A percentile compares a stretch with the other conserved stretches of the same genome.
These are phyloP conservation scores for Platypus cylindrus DNA, from an alignment of 2,888 invertebrate genomes.

Conservation along the genomic window DNA sequence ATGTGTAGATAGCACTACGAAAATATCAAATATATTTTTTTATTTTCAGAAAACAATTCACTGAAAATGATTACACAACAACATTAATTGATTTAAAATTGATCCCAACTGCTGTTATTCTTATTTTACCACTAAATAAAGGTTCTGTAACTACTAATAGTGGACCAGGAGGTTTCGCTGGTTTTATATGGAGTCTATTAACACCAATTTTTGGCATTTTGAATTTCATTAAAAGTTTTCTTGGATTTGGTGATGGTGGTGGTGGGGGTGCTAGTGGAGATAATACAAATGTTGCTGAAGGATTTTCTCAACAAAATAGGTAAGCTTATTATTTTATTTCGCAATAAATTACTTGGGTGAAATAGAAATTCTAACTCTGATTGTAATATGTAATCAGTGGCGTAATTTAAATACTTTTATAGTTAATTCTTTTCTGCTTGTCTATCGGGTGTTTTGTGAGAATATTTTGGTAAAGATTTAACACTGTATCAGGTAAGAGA, in stretches of 20 bases:
- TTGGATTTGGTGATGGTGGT: conserved; percentile 25
- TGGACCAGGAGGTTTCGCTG: conserved; percentile 29
- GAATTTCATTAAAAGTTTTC: conserved; percentile 38
- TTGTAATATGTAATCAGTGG: no score
- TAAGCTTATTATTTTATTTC: conserved; percentile 1
- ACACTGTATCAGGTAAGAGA: no score
- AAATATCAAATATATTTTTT: neutral
- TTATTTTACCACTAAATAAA: conserved; percentile 51
- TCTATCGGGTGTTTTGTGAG: no score
- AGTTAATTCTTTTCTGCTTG: neutral
- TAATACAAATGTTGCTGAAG: conserved; percentile 16
- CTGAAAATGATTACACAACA: conserved; percentile 38
- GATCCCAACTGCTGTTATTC: conserved; percentile 61
- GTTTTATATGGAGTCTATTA: conserved; percentile 46
- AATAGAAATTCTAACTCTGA: no score
- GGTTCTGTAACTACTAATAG: conserved; percentile 17
- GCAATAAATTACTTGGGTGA: no score
- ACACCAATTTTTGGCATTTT: conserved; percentile 46
- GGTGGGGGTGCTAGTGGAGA: conserved; percentile 37
- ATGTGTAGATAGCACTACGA: neutral
- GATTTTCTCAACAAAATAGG: conserved; percentile 11
- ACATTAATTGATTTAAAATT: conserved; percentile 55
- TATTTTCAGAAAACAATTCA: conserved; percentile 51
- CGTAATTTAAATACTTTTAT: neutral
- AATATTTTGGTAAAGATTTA: no score